phyloP scores from a whole-genome alignment of 2,797 vertebrate species.

The Euthynnus affinis region DNA sequence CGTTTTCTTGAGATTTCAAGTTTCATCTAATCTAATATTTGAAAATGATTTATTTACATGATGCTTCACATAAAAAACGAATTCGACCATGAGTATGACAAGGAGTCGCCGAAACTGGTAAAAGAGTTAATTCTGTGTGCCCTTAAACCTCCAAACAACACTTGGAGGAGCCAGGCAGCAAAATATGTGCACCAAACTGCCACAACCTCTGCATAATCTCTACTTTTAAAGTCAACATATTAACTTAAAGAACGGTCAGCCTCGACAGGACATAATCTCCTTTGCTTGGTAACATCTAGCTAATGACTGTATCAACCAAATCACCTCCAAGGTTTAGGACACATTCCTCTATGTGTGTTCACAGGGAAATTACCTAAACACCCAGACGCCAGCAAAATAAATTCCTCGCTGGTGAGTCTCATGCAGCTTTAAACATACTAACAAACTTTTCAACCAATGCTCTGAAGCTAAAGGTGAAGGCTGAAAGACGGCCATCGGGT shows the following conservation, averaged over 20 bases:
- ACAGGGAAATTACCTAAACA: not conserved
- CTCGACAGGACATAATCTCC: not conserved
- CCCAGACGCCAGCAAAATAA: not conserved
- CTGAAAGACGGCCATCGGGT: not conserved
- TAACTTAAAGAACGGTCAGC: not conserved
- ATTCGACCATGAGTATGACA: not conserved
- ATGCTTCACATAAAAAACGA: not conserved
- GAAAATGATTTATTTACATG: not conserved
- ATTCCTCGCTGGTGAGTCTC: not conserved
- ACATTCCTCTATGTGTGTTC: not conserved
- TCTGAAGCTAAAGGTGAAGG: not conserved
- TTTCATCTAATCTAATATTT: not conserved
- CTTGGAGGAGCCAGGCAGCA: conserved; percentile 20
- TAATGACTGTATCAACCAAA: not conserved
- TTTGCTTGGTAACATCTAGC: not conserved
- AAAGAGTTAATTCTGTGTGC: not conserved
- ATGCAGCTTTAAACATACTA: not conserved
- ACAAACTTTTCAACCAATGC: not conserved
- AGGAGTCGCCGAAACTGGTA: not conserved
- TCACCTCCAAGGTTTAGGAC: not conserved
- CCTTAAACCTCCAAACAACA: conserved; percentile 18
- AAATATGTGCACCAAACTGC: conserved; percentile 18
- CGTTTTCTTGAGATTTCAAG: not conserved
- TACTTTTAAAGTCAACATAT: not conserved
- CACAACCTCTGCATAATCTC: not conserved